Percentiles rank a stretch among this genome's conserved stretches.
phyloP scores from a whole-genome alignment of 2,113 vertebrate species.

The Mystacornis crossleyi region DNA sequence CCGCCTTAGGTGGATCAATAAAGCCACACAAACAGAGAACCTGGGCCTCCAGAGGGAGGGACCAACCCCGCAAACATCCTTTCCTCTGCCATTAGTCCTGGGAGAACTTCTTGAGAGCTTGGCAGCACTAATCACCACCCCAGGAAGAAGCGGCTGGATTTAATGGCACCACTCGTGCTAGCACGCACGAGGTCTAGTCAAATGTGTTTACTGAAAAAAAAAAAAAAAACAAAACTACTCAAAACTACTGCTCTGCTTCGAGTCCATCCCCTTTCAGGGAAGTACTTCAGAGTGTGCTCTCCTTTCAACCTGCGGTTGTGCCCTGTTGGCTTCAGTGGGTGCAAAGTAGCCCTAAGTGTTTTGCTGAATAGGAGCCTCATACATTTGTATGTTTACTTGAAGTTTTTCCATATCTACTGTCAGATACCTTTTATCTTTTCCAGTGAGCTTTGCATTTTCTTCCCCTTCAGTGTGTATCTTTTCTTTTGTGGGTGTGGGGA shows the following conservation, averaged over 20 bases:
- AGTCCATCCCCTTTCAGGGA: background rate
- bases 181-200: background rate
- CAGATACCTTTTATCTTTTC: background rate
- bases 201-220: background rate
- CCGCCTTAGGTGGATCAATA: background rate
- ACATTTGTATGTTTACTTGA: background rate
- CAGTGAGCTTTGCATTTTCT: background rate
- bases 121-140: background rate
- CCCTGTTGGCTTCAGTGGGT: background rate
- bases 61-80: background rate
- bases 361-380: background rate
- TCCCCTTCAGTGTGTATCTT: background rate
- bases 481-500: background rate
- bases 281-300: background rate
- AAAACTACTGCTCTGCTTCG: background rate
- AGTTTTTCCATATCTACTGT: background rate
- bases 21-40: background rate
- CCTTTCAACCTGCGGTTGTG: background rate
- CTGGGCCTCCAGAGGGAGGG: background rate
- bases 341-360: background rate
- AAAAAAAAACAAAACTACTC: no score
- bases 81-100: background rate
- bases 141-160: background rate
- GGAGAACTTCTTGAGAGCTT: background rate
- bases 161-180: background rate